Conservation (phyloP, 2,113 vertebrate species). For the Macrotis lagotis region DNA sequence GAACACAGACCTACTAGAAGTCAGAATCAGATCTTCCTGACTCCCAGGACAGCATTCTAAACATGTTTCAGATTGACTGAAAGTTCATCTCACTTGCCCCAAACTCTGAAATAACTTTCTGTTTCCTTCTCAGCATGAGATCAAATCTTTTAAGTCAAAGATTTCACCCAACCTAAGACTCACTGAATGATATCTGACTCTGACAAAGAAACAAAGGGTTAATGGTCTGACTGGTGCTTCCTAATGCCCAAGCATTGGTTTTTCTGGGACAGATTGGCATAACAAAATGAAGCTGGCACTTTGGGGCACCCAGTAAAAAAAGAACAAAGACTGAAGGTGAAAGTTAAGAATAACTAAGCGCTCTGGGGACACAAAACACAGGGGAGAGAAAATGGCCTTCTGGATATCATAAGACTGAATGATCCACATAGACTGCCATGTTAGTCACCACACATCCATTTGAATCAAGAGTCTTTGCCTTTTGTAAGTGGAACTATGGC, state of each 20-base stretch:
- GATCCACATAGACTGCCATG: neutral
- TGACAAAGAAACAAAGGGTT: neutral
- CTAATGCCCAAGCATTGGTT: neutral
- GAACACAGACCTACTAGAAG: neutral
- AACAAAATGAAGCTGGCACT: neutral
- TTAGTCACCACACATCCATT: neutral
- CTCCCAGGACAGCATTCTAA: neutral
- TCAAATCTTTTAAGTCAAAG: neutral
- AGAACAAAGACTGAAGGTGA: neutral
- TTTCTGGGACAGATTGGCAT: neutral
- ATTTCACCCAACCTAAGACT: neutral
- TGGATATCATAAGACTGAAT: neutral
- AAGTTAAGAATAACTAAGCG: neutral
- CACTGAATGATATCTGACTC: neutral
- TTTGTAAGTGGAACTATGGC: neutral
- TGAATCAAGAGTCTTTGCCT: neutral
- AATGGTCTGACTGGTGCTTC: neutral
- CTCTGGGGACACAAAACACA: neutral
- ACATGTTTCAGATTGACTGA: neutral
- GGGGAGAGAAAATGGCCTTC: neutral
- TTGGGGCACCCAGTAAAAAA: neutral
- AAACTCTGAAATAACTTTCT: neutral
- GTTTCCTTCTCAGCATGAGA: neutral
- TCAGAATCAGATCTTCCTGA: neutral
- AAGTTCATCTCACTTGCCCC: neutral